Conservation (phyloP, 2,113 vertebrate genomes). For the Crotalus viridis region DNA sequence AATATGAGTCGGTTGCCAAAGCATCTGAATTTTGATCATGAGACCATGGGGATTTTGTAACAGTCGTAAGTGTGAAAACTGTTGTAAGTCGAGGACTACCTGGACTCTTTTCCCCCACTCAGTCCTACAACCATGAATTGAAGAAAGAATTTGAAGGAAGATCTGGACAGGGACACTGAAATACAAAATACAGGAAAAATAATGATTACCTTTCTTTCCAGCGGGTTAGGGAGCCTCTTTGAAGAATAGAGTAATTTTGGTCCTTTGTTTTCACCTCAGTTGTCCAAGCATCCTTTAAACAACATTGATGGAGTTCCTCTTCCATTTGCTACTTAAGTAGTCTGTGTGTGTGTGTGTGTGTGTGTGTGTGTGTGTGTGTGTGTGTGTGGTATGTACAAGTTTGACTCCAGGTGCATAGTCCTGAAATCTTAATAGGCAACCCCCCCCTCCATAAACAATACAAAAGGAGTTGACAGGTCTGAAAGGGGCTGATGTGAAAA, state of each 20-base stretch:
- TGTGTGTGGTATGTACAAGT: conserved; percentile 40
- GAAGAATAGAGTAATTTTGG: conserved; percentile 2
- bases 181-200: background rate
- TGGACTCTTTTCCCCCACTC: background rate
- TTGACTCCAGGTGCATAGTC: conserved; percentile 60
- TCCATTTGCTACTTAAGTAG: conserved; percentile 38
- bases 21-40: background rate
- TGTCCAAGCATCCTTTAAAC: conserved; percentile 9
- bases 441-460: conserved; percentile 73
- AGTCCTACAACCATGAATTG: background rate
- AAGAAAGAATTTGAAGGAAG: background rate
- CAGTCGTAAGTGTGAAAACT: background rate
- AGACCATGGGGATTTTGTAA: background rate
- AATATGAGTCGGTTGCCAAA: background rate
- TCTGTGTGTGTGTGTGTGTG: background rate
- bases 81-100: background rate
- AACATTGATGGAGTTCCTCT: conserved; percentile 14
- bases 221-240: background rate
- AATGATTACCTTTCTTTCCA: background rate
- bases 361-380: background rate
- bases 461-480: conserved; percentile 80
- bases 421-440: conserved; percentile 73
- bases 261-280: conserved; percentile 19
- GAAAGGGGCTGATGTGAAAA: conserved; percentile 82
- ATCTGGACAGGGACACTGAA: background rate